Base-by-base conservation (phyloP, 1,140 invertebrate genomes). In the Saccostrea glomerata region DNA sequence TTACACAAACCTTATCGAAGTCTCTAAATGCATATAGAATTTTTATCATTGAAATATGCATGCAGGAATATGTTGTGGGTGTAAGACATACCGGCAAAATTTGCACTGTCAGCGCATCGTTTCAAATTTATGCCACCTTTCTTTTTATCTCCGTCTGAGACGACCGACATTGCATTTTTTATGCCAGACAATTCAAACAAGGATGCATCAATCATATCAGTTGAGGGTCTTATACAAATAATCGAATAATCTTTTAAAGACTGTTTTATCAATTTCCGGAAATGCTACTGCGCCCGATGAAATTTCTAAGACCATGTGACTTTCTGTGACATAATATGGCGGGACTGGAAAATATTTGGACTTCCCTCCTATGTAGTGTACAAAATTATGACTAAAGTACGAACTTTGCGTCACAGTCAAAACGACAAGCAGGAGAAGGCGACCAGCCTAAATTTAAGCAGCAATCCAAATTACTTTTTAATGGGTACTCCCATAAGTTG, bases 381-480 rank as follows among this genome's bases (percentile, higher is more conserved):
- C 47, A 82, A 56, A 20, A 56, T 55, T 23, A n/a, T 54, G 55
- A 23, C 47, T 56, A 84, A 56, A 56, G 82, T 55, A 84, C 40
- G 40, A 23, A 84, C 82, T 54, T 84, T 30, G 25, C 70, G 70
- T 77, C 70, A 77, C 70, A 77, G 30, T 13, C 11, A 77, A 36
- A 4, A 36, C 25, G 70, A 77, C 70, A 15, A 77, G 15, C 70
- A 77, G 25, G 6, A 25, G 13, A 36, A 54, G 82, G 20, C n/a
- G 47, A 23, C 82, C 82, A 55, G 47, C 82, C 82, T 54, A 20
- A 84, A 36, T 84, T 84, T 84, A 23, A 54, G 55, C 17, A 55
- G 82, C 82, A 84, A 84, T 84, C 12, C 55, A 84, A 84, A 54
- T 55, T 7, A 84, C 30, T 55, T 84, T 47, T 7, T 56, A 84